Percentiles rank a stretch among this genome's conserved stretches.
Conservation (phyloP, 2,888 invertebrate genomes). For the Trichopria drosophilae region DNA sequence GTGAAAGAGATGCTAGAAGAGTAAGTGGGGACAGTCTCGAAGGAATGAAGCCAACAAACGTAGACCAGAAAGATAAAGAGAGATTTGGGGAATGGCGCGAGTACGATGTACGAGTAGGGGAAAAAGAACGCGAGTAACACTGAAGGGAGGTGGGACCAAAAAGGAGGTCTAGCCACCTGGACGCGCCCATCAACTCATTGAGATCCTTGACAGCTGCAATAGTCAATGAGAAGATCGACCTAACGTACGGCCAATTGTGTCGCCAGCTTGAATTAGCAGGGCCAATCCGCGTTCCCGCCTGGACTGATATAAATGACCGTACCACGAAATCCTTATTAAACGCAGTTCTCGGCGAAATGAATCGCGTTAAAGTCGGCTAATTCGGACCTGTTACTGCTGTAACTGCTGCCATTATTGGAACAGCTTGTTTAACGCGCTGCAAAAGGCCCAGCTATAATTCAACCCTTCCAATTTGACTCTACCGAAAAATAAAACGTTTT, state of each 20-base stretch:
- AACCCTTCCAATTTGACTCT: neutral
- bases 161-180: conserved; percentile 44
- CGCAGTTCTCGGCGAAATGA: conserved; percentile 31
- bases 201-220: conserved; percentile 50
- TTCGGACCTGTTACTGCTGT: neutral
- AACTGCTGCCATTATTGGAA: conserved; percentile 21
- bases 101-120: conserved; percentile 22
- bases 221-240: conserved; percentile 48
- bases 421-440: conserved; percentile 15
- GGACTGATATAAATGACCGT: conserved; percentile 36
- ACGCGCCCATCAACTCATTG: conserved; percentile 55
- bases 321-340: conserved; percentile 30
- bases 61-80: conserved; percentile 9
- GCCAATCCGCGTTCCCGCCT: conserved; percentile 35
- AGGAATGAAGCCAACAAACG: conserved; percentile 4
- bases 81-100: conserved; percentile 8
- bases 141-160: conserved; percentile 33
- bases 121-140: too few relatives aligned
- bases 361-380: conserved; percentile 22
- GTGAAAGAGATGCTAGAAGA: too few relatives aligned
- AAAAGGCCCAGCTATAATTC: neutral
- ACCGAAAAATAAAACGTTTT: too few relatives aligned
- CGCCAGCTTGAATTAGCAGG: conserved; percentile 43
- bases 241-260: conserved; percentile 46
- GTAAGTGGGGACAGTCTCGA: conserved; percentile 13